phyloP scores from a whole-genome alignment of 2,113 vertebrate genomes.

The Cheilinus undulatus region DNA sequence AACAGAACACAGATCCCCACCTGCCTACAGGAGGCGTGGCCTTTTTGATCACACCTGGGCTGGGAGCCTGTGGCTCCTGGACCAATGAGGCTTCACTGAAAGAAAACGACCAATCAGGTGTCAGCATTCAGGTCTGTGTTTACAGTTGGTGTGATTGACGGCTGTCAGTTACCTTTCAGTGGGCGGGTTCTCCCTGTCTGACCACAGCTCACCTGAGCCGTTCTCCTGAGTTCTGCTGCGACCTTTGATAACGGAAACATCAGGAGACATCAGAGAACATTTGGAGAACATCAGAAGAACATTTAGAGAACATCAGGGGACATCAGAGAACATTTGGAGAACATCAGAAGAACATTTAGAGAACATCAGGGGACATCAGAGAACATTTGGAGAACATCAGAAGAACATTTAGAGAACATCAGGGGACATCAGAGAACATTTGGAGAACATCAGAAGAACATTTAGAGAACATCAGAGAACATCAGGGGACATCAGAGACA shows the following conservation, averaged over 20 bases:
- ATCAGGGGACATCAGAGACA: no score
- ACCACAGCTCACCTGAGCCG: slow-evolving; percentile 34
- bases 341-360: no score
- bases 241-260: no score
- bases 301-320: no score
- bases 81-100: slow-evolving; percentile 56
- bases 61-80: slow-evolving; percentile 27
- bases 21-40: slow-evolving; percentile 30
- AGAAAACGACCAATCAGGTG: slow-evolving; percentile 19
- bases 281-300: no score
- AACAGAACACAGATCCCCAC: slow-evolving; percentile 73
- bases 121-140: neutral
- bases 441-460: no score
- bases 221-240: neutral
- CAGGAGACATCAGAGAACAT: neutral
- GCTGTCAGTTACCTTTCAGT: slow-evolving; percentile 40
- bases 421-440: neutral
- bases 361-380: no score
- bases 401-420: neutral
- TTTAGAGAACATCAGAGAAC: no score
- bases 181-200: neutral
- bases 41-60: slow-evolving; percentile 3
- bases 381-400: no score
- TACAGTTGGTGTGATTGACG: neutral
- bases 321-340: neutral